Evolutionary conservation across 2,888 invertebrate species (phyloP).

Genomic region (Cecidostiba fungosa): DNA sequence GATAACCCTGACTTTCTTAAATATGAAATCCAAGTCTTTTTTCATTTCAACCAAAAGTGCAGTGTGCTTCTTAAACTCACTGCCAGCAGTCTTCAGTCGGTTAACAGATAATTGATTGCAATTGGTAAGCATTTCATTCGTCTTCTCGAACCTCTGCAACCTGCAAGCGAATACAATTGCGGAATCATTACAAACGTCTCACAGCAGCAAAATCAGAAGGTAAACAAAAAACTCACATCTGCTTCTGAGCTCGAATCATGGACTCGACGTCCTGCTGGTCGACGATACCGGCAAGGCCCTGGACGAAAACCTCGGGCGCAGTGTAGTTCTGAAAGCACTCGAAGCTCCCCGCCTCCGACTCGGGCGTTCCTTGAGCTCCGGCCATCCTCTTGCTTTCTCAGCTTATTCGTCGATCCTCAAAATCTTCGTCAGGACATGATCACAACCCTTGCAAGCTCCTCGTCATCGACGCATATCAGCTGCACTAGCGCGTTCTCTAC

Average conservation of each 20-base stretch:
- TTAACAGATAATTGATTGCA: slow-evolving; percentile 96
- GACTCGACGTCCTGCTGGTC: slow-evolving; percentile 95
- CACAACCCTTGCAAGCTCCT: background rate
- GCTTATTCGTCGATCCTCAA: background rate
- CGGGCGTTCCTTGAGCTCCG: slow-evolving; percentile 80
- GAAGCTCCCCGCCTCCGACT: slow-evolving; percentile 84
- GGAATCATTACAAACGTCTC: background rate
- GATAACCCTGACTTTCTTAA: slow-evolving; percentile 92
- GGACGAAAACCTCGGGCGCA: slow-evolving; percentile 95
- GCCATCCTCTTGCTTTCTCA: slow-evolving; percentile 71
- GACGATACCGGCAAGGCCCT: slow-evolving; percentile 94
- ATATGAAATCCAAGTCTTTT: slow-evolving; percentile 96
- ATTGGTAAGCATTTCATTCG: slow-evolving; percentile 99
- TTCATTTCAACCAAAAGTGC: slow-evolving; percentile 94
- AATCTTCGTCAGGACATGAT: slow-evolving; percentile 41
- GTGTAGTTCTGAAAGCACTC: slow-evolving; percentile 95
- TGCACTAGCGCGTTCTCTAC: slow-evolving; percentile 18
- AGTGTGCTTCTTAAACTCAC: slow-evolving; percentile 95
- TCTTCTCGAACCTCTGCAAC: slow-evolving; percentile 92
- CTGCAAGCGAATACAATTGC: slow-evolving; percentile 49
- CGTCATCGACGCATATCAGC: background rate
- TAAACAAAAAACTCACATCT: slow-evolving; percentile 86
- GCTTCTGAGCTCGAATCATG: slow-evolving; percentile 94
- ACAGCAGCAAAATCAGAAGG: slow-evolving; percentile 16
- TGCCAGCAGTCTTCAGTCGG: slow-evolving; percentile 91